Conservation (phyloP, 2,888 invertebrate genomes). For the Tiliacea aurago region DNA sequence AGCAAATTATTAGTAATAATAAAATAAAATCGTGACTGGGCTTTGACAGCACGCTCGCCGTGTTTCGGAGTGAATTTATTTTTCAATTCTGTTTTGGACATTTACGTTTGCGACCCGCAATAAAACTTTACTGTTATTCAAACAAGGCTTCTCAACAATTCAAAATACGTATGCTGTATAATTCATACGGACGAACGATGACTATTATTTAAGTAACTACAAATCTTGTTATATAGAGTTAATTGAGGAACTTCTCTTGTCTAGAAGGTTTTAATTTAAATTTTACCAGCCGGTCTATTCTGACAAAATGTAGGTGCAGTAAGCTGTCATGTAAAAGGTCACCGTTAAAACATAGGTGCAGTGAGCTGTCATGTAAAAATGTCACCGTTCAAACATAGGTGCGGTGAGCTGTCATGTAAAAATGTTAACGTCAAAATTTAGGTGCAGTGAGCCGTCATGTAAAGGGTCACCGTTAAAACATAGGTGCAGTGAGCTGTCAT, state of each 20-base stretch:
- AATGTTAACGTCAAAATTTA: too few species aligned
- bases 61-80: conserved; percentile 44
- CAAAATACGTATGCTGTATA: background rate
- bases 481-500: too few species aligned
- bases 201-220: background rate
- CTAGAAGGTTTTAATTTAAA: background rate
- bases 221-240: background rate
- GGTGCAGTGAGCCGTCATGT: too few species aligned
- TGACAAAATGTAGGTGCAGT: background rate
- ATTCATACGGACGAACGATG: background rate
- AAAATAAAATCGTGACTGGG: conserved; percentile 33
- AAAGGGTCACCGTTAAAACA: too few species aligned
- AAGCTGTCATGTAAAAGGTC: too few species aligned
- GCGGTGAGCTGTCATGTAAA: too few species aligned
- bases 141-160: conserved; percentile 5
- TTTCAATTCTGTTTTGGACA: conserved; percentile 44
- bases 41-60: conserved; percentile 45
- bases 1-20: conserved; percentile 40
- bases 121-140: conserved; percentile 26
- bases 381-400: too few species aligned
- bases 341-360: too few species aligned
- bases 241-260: background rate
- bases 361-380: too few species aligned
- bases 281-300: background rate
- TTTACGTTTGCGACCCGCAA: conserved; percentile 29